Evolutionary conservation across 1,140 invertebrate genomes (phyloP), one percentile per base, ranked within the genome.

Genomic region (Sitodiplosis mosellana): DNA sequence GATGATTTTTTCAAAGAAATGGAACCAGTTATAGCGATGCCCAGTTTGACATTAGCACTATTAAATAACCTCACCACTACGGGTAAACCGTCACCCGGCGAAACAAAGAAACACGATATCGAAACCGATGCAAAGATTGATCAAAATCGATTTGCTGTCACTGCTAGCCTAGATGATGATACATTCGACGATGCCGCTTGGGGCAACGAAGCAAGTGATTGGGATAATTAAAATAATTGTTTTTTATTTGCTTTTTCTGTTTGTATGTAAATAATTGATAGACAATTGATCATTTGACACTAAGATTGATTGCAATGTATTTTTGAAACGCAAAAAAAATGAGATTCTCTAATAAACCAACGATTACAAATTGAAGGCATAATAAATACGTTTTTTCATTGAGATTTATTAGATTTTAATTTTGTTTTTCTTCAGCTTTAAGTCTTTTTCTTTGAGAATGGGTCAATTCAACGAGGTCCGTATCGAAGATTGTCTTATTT

Each of bases 1-100:
- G 77, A 80, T 54, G 80, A 87, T 57, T 85, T 83, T 53, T 87
- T 87, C 55, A 78, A 77, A 46, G 84, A 86, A 57, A 87, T 87
- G 84, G 80, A 79, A 53, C 84, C 84, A 6, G 72, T 84, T 5
- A 85, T 87, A 54, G 72, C 80, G 43, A 76, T 75, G 53, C 69
- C 75, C 10, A 70, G 69, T 37, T 58, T 73, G 6, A 27, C 22
- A 15, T 10, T 45, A 27, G 14, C 18, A 11, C 11, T n/a, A 15
- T 19, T 22, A 5, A 21, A 12, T 18, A 21, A 21, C n/a, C 4
- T 17, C 10, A 43, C 10, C 14, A 12, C n/a, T 43, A 43, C n/a
- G n/a, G 12, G 12, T 5, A 19, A 2, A 18, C 18, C 15, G 2
- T 18, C 15, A 12, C 5, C n/a, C 3, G 17, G 2, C 18, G 17